A percentile compares a stretch with the other conserved stretches of the same genome.
These are phyloP conservation scores for Drosophila dunni DNA, from an alignment of 1,140 invertebrate genomes.

Conservation along the genomic window DNA sequence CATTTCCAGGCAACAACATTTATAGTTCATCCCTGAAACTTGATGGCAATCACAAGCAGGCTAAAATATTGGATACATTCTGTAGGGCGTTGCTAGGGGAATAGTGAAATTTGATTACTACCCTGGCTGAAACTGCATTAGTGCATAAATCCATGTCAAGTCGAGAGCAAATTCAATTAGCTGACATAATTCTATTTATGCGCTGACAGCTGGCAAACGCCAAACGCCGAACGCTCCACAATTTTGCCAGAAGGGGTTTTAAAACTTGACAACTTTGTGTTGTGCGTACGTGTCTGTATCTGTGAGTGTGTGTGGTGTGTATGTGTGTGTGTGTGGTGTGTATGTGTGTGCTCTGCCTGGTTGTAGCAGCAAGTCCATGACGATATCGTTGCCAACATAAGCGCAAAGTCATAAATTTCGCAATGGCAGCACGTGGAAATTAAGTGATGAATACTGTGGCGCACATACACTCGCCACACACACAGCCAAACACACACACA, in stretches of 20 bases:
- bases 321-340: background rate
- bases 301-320: background rate
- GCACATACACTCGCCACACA: slow-evolving; percentile 58
- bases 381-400: slow-evolving; percentile 40
- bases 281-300: slow-evolving; percentile 1
- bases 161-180: slow-evolving; percentile 77
- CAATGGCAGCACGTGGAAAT: slow-evolving; percentile 82
- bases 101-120: slow-evolving; percentile 63
- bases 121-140: slow-evolving; percentile 65
- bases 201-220: slow-evolving; percentile 77
- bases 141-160: slow-evolving; percentile 80
- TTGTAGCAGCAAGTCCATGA: slow-evolving; percentile 37
- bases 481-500: slow-evolving; percentile 14
- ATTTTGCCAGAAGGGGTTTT: slow-evolving; percentile 59
- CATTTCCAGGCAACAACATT: slow-evolving; percentile 24
- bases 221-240: slow-evolving; percentile 61
- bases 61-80: background rate
- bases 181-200: slow-evolving; percentile 79
- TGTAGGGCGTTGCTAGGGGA: background rate
- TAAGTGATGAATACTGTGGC: slow-evolving; percentile 79
- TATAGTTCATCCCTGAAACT: slow-evolving; percentile 13
- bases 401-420: slow-evolving; percentile 74
- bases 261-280: slow-evolving; percentile 43
- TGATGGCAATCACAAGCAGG: background rate
- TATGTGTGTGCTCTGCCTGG: slow-evolving; percentile 15